Conservation (phyloP, 2,888 invertebrate genomes). For the Caenorhabditis becei region DNA sequence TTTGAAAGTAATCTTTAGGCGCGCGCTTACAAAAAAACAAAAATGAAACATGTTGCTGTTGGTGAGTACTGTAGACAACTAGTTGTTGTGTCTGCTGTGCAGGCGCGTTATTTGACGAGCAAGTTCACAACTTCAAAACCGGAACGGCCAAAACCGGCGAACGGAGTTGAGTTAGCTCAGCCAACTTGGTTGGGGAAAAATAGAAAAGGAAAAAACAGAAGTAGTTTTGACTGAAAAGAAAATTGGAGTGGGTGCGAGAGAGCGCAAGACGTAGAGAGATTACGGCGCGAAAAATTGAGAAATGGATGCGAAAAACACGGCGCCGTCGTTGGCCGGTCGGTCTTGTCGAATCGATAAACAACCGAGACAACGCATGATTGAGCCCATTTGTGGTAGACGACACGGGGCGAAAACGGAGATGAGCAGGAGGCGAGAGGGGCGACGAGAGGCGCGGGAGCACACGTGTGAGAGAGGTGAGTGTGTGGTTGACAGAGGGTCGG, state of each 20-base stretch:
- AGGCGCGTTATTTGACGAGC: background rate
- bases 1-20: conserved; percentile 1
- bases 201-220: background rate
- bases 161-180: background rate
- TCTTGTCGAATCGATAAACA: conserved; percentile 57
- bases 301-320: conserved; percentile 32
- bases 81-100: background rate
- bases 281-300: conserved; percentile 35
- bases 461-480: conserved; percentile 11
- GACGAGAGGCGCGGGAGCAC: conserved; percentile 15
- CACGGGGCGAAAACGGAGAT: conserved; percentile 18
- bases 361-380: conserved; percentile 51
- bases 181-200: background rate
- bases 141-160: background rate
- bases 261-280: conserved; percentile 31
- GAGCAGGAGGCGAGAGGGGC: conserved; percentile 16
- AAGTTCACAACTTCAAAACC: background rate
- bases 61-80: background rate
- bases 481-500: conserved; percentile 5
- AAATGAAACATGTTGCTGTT: conserved; percentile 1
- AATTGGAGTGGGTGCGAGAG: conserved; percentile 10
- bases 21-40: background rate
- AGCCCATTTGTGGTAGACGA: conserved; percentile 53
- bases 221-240: conserved; percentile 17
- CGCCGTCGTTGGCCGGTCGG: background rate